phyloP scores from a whole-genome alignment of 1,140 invertebrate species.

The Bilobella aurantiaca region DNA sequence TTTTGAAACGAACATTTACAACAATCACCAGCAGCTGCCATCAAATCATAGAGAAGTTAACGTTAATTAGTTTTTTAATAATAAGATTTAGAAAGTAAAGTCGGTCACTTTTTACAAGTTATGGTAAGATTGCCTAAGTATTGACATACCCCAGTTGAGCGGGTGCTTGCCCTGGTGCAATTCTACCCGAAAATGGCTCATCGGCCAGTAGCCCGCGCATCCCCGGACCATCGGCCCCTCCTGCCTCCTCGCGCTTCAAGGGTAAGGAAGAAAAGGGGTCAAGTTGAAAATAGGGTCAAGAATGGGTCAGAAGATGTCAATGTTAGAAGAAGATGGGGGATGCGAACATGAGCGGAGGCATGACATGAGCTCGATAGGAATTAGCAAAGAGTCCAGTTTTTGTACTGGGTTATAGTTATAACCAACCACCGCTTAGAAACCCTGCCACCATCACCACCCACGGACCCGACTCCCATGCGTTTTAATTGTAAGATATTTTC shows the following conservation, averaged over 20 bases:
- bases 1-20: too few species aligned
- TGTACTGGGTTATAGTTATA: too few species aligned
- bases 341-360: background rate
- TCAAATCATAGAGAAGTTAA: too few species aligned
- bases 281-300: background rate
- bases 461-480: background rate
- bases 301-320: background rate
- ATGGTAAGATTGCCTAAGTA: too few species aligned
- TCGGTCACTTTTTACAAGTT: too few species aligned
- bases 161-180: slow-evolving; percentile 27
- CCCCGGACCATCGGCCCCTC: background rate
- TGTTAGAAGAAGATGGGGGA: background rate
- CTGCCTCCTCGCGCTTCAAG: slow-evolving; percentile 21
- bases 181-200: slow-evolving; percentile 22
- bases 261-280: background rate
- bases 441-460: background rate
- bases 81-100: too few species aligned
- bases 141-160: slow-evolving; percentile 32
- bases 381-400: too few species aligned
- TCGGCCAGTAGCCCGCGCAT: slow-evolving; percentile 11
- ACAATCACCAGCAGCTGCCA: too few species aligned
- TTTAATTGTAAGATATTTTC: background rate
- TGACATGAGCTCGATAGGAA: too few species aligned
- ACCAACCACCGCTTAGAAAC: too few species aligned
- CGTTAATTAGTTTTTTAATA: too few species aligned